A percentile compares a stretch with the other conserved stretches of the same genome.
Conservation (phyloP, 1,140 invertebrate species). For the Matsumurasca onukii region DNA sequence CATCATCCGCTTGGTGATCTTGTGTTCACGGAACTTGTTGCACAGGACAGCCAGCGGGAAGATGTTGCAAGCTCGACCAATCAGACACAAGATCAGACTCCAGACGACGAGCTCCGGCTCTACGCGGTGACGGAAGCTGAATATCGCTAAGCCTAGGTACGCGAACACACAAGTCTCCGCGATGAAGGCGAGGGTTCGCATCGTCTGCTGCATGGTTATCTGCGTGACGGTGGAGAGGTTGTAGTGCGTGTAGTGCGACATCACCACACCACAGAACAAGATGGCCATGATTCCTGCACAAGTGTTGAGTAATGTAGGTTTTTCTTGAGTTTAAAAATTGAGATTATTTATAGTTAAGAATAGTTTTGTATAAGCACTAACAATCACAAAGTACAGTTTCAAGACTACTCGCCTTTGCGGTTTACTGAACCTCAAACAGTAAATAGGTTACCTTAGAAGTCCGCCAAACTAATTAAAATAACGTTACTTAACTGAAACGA, state of each 20-base stretch:
- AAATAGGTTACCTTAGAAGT: too few relatives aligned
- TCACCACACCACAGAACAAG: conserved; percentile 97
- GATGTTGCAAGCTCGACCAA: conserved; percentile 95
- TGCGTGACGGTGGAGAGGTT: conserved; percentile 98
- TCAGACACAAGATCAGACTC: conserved; percentile 89
- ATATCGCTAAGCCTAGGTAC: conserved; percentile 96
- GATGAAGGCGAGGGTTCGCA: conserved; percentile 96
- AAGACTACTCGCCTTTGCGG: too few relatives aligned
- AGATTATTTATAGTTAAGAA: too few relatives aligned
- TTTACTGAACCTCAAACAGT: too few relatives aligned
- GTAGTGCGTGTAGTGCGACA: conserved; percentile 99
- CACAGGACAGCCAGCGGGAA: conserved; percentile 92
- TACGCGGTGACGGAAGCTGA: conserved; percentile 86
- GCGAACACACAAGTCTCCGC: conserved; percentile 99
- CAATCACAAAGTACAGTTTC: too few relatives aligned
- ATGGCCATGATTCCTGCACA: conserved; percentile 97
- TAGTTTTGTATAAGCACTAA: too few relatives aligned
- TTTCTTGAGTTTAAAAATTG: too few relatives aligned
- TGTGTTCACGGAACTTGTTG: conserved; percentile 96
- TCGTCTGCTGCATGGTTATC: conserved; percentile 99
- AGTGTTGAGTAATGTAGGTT: too few relatives aligned
- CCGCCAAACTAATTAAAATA: too few relatives aligned
- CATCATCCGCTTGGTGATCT: conserved; percentile 98
- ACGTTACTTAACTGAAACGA: too few relatives aligned
- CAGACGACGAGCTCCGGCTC: conserved; percentile 85